Base-by-base conservation (phyloP, 2,888 invertebrate species). In the Calameuta pallipes region DNA sequence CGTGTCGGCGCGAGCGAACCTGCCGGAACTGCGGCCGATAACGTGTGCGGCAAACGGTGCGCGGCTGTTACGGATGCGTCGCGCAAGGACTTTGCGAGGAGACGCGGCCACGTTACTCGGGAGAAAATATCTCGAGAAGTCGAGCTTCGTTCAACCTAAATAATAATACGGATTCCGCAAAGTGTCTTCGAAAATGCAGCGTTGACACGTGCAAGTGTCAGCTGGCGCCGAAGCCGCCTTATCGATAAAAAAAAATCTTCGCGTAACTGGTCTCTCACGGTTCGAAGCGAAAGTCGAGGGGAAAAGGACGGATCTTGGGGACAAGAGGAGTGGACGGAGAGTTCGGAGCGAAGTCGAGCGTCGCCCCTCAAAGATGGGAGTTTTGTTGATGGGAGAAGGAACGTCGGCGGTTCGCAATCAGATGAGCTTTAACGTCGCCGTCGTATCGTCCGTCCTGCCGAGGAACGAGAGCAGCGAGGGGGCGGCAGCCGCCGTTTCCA, bases 351-450 rank as follows among this genome's bases (percentile, higher is more conserved):
- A 9, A 56, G 56, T 15, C 11, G 15, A 71, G 71, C 80, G 78
- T 23, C 78, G 80, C 75, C 13, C 23, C 34, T 80, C 81, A 83
- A 89, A 87, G 82, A 91, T 92, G 91, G 91, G 91, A 84, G 91
- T 91, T 81, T 86, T 90, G 79, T 84, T 91, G 84, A 86, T 91
- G 85, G 85, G 89, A 79, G 89, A 90, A 81, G 87, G 88, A 82
- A 82, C 84, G 79, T 82, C 83, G 81, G 81, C 84, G 81, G 83
- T 85, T 78, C 87, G 85, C 80, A 79, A 82, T 77, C 87, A 83
- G 77, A 86, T 85, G 85, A 88, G 83, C 79, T 76, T 86, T 75
- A 85, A 83, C 80, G 80, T 84, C 80, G 23, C 56, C 56, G 81
- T 78, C 71, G 34, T 33, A 15, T 34, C 71, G 71, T 23, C 71